Percentiles rank a stretch among this genome's conserved stretches.
These are phyloP conservation scores for Caenorhabditis panamensis DNA, from an alignment of 2,888 invertebrate genomes.

Conservation along the genomic window DNA sequence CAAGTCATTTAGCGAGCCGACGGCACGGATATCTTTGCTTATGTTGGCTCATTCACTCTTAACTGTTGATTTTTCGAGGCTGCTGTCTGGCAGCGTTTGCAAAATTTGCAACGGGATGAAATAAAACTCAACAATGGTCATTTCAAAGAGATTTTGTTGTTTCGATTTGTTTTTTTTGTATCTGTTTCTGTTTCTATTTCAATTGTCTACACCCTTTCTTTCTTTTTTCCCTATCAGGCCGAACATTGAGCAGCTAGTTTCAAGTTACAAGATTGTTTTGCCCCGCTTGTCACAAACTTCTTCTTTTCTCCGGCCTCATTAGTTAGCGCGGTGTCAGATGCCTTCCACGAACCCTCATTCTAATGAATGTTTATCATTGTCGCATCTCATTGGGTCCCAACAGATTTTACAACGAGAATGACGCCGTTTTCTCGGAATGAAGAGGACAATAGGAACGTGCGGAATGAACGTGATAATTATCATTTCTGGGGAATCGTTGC, in stretches of 20 bases:
- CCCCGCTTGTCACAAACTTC: constrained; percentile 39
- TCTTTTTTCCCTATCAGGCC: constrained; percentile 18
- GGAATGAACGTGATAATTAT: constrained; percentile 39
- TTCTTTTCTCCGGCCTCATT: constrained; percentile 24
- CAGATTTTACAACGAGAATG: not conserved
- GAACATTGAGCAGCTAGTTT: constrained; percentile 55
- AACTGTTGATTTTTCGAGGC: constrained; percentile 36
- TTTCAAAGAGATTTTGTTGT: not conserved
- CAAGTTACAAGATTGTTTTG: constrained; percentile 49
- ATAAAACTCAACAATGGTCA: not conserved
- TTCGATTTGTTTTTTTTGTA: not conserved
- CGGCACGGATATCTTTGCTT: constrained; percentile 43
- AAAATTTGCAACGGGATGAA: not conserved
- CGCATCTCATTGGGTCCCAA: not conserved
- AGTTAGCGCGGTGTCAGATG: not conserved
- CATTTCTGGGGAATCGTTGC: constrained; percentile 9
- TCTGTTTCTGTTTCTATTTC: not conserved
- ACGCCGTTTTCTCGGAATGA: constrained; percentile 8
- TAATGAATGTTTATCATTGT: constrained; percentile 28
- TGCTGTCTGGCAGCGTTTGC: constrained; percentile 28
- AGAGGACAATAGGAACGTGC: constrained; percentile 4
- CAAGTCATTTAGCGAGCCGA: constrained; percentile 52
- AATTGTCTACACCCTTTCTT: not conserved
- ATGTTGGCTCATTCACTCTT: constrained; percentile 50
- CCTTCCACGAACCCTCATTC: constrained; percentile 30